These are phyloP conservation scores for Rotaria socialis DNA, from an alignment of 2,888 invertebrate species.

Conservation along the genomic window DNA sequence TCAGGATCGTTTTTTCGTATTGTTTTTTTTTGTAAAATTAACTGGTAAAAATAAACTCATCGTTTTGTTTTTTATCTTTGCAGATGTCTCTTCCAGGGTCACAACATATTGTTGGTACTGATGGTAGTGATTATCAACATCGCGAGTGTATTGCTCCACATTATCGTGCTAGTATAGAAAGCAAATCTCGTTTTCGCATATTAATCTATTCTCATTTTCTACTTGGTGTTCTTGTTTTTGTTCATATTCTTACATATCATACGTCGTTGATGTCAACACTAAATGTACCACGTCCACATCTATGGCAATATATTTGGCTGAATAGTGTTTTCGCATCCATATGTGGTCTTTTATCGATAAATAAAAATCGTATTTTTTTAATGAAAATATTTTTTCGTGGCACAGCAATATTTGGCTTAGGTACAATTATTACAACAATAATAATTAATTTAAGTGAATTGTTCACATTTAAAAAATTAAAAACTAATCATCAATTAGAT, in stretches of 20 bases:
- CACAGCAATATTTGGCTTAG: constrained; percentile 71
- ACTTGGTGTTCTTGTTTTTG: constrained; percentile 29
- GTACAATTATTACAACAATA: constrained; percentile 76
- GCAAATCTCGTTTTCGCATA: constrained; percentile 35
- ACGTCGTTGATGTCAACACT: background rate
- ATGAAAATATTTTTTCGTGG: constrained; percentile 68
- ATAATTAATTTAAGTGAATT: constrained; percentile 78
- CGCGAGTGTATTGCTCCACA: constrained; percentile 43
- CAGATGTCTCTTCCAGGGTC: background rate
- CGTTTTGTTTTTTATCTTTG: background rate
- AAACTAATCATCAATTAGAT: constrained; percentile 61
- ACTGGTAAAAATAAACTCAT: too few relatives aligned
- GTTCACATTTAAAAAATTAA: constrained; percentile 69
- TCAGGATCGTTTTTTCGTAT: too few relatives aligned
- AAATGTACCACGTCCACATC: constrained; percentile 73
- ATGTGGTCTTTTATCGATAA: constrained; percentile 77
- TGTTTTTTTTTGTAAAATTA: too few relatives aligned
- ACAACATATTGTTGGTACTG: constrained; percentile 30
- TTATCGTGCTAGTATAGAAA: constrained; percentile 42
- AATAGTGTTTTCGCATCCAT: constrained; percentile 76
- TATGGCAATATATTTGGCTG: constrained; percentile 92
- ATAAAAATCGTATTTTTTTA: constrained; percentile 70
- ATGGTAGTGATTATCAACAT: constrained; percentile 43
- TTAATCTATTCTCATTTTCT: constrained; percentile 42
- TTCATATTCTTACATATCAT: constrained; percentile 41